Percentiles rank a stretch among this genome's conserved stretches.
These are phyloP conservation scores for Prionailurus viverrinus DNA, from an alignment of 2,113 vertebrate genomes.

Conservation along the genomic window DNA sequence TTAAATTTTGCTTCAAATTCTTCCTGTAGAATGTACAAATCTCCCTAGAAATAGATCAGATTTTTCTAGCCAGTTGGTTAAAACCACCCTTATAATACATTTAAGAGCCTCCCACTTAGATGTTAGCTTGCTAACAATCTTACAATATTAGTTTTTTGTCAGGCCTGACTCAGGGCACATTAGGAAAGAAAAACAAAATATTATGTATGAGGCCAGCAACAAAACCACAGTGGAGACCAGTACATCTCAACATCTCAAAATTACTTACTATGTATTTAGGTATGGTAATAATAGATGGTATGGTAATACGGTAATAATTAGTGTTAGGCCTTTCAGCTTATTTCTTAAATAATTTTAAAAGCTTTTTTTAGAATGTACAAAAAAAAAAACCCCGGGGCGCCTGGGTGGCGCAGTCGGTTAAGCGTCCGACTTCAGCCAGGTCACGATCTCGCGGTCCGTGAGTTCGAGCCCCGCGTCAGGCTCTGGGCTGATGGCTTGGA, in stretches of 20 bases:
- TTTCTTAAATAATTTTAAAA: slow-evolving; percentile 3
- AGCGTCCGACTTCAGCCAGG: too few relatives aligned
- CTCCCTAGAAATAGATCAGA: background rate
- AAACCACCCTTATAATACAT: background rate
- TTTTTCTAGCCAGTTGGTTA: background rate
- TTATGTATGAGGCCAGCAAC: background rate
- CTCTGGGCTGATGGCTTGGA: too few relatives aligned
- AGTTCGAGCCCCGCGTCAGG: too few relatives aligned
- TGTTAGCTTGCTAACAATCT: background rate
- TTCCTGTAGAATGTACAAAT: background rate
- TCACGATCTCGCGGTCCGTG: too few relatives aligned
- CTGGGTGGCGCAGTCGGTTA: too few relatives aligned
- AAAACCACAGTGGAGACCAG: background rate
- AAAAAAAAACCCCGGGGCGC: background rate
- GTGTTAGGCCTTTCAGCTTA: background rate
- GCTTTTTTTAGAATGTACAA: background rate
- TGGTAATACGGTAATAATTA: background rate
- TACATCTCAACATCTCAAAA: background rate
- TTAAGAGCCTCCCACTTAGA: slow-evolving; percentile 7
- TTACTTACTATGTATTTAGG: background rate
- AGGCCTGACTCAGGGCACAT: background rate
- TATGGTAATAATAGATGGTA: background rate
- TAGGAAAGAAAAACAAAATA: background rate
- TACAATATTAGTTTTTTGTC: background rate
- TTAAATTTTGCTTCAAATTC: background rate